phyloP scores from a whole-genome alignment of 2,113 vertebrate species.

The Leiothrix lutea region DNA sequence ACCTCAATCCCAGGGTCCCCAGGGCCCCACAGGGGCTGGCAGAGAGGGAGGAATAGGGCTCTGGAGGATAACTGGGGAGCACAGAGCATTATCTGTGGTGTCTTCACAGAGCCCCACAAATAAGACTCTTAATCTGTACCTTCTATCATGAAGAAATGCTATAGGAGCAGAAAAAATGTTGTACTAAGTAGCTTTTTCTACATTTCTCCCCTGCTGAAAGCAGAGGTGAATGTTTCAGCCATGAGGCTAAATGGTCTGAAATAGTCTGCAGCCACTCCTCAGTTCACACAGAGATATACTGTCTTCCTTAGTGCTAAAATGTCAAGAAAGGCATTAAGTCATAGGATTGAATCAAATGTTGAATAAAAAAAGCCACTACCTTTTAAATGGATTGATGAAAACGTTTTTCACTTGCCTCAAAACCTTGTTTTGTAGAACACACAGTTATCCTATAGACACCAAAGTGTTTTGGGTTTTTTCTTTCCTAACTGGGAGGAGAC shows the following conservation, averaged over 20 bases:
- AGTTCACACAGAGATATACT: neutral
- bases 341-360: neutral
- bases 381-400: neutral
- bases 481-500: neutral
- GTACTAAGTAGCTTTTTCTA: neutral
- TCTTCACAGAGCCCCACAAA: neutral
- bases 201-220: neutral
- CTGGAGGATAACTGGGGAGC: neutral
- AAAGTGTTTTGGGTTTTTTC: neutral
- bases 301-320: neutral
- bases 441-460: neutral
- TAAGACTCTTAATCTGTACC: neutral
- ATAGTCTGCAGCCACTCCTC: neutral
- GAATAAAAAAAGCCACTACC: neutral
- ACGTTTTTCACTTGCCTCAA: neutral
- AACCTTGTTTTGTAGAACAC: neutral
- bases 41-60: neutral
- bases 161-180: neutral
- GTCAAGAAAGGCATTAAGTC: neutral
- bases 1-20: neutral
- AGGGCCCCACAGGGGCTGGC: too few relatives aligned
- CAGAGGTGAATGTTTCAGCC: fast-evolving
- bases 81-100: neutral
- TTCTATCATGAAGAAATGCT: neutral
- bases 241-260: neutral